Evolutionary conservation across 2,113 vertebrate species (phyloP).

Genomic region (Dicrurus megarhynchus): DNA sequence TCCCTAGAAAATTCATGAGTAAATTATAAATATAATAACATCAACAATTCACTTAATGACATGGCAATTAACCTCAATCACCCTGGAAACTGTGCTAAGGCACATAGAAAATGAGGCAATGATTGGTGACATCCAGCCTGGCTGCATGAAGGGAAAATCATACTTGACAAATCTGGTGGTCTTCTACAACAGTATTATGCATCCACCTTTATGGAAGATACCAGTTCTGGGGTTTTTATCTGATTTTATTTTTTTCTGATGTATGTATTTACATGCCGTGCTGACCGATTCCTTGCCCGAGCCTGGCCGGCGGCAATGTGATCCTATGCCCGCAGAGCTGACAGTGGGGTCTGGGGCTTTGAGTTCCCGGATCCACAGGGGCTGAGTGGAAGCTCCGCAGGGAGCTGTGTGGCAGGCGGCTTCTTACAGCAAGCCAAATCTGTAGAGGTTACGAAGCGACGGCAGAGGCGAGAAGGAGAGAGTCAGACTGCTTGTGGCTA

Average conservation of each 20-base stretch:
- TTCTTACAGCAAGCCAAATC: no score
- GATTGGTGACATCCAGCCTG: background rate
- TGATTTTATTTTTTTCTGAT: background rate
- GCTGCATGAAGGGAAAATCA: background rate
- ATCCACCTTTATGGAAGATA: background rate
- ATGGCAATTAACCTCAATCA: background rate
- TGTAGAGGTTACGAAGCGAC: no score
- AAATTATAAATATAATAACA: constrained; percentile 14
- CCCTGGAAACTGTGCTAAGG: background rate
- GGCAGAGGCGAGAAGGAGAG: no score
- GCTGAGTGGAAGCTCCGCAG: no score
- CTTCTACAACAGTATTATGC: background rate
- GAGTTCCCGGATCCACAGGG: no score
- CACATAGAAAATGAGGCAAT: background rate
- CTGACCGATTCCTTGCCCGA: no score
- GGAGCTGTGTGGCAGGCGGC: no score
- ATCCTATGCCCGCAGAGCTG: no score
- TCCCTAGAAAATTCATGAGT: background rate
- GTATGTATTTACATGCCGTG: background rate
- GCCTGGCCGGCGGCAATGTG: no score
- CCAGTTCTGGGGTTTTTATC: background rate
- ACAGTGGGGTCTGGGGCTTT: no score
- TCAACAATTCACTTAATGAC: background rate
- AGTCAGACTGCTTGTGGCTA: no score
- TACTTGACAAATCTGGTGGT: background rate